phyloP scores from a whole-genome alignment of 2,888 invertebrate genomes.

The Nemotelus pantherinus region DNA sequence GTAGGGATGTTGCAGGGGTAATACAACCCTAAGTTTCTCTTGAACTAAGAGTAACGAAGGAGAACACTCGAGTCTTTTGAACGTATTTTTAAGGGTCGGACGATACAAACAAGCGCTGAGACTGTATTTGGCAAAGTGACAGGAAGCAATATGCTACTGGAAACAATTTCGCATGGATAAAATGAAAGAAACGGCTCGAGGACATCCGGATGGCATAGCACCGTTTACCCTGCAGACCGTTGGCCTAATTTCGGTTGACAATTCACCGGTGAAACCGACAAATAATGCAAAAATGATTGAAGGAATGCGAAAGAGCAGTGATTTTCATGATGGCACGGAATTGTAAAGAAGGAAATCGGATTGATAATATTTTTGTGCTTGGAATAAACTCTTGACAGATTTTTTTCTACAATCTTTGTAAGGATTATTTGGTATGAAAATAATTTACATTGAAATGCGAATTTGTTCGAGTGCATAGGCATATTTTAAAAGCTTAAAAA shows the following conservation, averaged over 20 bases:
- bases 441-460: too few species aligned
- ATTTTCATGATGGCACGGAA: too few species aligned
- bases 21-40: neutral
- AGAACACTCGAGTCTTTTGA: too few species aligned
- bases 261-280: slow-evolving; percentile 11
- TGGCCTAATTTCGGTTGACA: slow-evolving; percentile 29
- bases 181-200: neutral
- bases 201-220: neutral
- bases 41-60: neutral
- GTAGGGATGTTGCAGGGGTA: neutral
- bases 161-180: slow-evolving; percentile 16
- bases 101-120: neutral
- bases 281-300: neutral
- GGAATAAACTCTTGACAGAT: too few species aligned
- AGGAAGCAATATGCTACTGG: slow-evolving; percentile 31
- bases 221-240: neutral
- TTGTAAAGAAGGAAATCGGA: too few species aligned
- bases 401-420: too few species aligned
- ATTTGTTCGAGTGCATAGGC: too few species aligned
- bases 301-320: too few species aligned
- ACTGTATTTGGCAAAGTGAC: neutral
- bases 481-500: too few species aligned
- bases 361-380: too few species aligned
- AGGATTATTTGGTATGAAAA: too few species aligned
- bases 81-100: neutral